A percentile compares a stretch with the other conserved stretches of the same genome.
Evolutionary conservation across 2,113 vertebrate species (phyloP).

Genomic region (Caranx melampygus): DNA sequence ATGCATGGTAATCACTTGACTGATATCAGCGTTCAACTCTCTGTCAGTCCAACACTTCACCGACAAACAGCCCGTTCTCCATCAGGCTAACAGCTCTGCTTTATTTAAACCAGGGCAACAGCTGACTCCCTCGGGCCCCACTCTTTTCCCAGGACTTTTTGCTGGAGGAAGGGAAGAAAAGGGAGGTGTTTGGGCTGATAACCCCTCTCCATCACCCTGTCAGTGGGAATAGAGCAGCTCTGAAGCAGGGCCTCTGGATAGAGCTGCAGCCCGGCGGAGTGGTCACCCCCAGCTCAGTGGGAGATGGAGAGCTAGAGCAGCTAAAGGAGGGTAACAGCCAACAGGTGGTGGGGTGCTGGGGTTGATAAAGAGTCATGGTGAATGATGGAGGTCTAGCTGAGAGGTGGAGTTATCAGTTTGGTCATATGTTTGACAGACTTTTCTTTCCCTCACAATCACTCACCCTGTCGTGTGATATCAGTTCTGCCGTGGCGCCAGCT

Average conservation of each 20-base stretch:
- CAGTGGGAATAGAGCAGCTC: slow-evolving; percentile 34
- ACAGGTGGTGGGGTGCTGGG: background rate
- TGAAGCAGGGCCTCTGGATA: slow-evolving; percentile 37
- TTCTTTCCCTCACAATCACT: slow-evolving; percentile 63
- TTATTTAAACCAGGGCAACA: slow-evolving; percentile 39
- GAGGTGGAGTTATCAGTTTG: slow-evolving; percentile 55
- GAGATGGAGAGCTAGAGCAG: slow-evolving; percentile 33
- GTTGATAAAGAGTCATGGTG: slow-evolving; percentile 47
- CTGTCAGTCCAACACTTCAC: slow-evolving; percentile 23
- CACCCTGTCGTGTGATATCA: slow-evolving; percentile 59
- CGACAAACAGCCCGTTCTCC: slow-evolving; percentile 19
- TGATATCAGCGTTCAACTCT: slow-evolving; percentile 18
- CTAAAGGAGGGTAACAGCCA: slow-evolving; percentile 12
- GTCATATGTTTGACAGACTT: slow-evolving; percentile 63
- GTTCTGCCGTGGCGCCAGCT: slow-evolving; percentile 55
- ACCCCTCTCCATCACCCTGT: slow-evolving; percentile 74
- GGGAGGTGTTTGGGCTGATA: slow-evolving; percentile 69
- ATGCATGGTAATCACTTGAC: slow-evolving; percentile 9
- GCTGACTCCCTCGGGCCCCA: slow-evolving; percentile 23
- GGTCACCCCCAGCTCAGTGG: slow-evolving; percentile 22
- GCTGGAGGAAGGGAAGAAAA: slow-evolving; percentile 45
- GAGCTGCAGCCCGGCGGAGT: slow-evolving; percentile 14
- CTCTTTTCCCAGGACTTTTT: slow-evolving; percentile 64
- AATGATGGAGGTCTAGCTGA: slow-evolving; percentile 56
- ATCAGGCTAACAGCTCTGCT: slow-evolving; percentile 32